These are phyloP conservation scores for Notechis scutatus DNA, from an alignment of 2,113 vertebrate species.

Conservation along the genomic window DNA sequence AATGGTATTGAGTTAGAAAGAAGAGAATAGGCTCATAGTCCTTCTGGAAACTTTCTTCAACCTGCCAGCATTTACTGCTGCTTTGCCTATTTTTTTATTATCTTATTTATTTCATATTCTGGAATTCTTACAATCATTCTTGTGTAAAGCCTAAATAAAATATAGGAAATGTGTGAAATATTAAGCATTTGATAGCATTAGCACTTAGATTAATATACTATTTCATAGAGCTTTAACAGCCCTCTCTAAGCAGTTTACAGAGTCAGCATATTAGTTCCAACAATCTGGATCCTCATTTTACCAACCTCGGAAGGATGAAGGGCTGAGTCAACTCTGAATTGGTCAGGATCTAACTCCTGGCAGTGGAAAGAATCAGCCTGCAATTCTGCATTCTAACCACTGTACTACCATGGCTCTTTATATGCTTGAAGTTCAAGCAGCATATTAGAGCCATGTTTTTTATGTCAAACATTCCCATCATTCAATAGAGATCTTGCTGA, in stretches of 20 bases:
- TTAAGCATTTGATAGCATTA: neutral
- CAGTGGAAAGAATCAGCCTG: neutral
- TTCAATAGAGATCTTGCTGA: neutral
- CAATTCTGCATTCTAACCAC: neutral
- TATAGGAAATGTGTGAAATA: neutral
- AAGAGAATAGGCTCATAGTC: neutral
- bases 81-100: neutral
- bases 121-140: neutral
- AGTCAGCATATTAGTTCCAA: neutral
- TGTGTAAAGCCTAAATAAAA: neutral
- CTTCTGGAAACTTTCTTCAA: neutral
- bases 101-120: neutral
- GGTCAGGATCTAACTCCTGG: neutral
- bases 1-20: neutral
- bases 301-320: neutral
- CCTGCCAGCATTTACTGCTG: neutral
- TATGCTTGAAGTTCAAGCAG: neutral
- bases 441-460: neutral
- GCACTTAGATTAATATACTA: neutral
- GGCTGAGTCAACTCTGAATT: neutral
- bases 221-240: neutral
- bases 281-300: neutral
- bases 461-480: neutral
- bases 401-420: neutral
- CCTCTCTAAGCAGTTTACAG: neutral